These are phyloP conservation scores for Neodontobutis hainanensis DNA, from an alignment of 2,113 vertebrate species.

Conservation along the genomic window DNA sequence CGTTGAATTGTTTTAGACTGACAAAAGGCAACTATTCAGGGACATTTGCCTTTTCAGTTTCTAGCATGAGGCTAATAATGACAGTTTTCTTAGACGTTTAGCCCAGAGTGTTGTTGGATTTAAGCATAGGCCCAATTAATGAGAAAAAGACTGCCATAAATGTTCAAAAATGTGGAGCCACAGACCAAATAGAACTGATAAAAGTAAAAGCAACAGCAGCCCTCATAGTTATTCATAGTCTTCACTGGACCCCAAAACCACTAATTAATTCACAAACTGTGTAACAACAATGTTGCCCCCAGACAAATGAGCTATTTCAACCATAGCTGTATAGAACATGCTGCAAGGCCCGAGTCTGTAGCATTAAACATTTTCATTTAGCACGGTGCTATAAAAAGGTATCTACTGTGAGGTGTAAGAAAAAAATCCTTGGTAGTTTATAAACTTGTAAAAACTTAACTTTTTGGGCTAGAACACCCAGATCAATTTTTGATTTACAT, in stretches of 20 bases:
- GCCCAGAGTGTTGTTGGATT: neutral
- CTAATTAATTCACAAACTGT: slow-evolving; percentile 2
- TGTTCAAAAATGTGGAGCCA: too few relatives aligned
- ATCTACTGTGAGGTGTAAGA: too few relatives aligned
- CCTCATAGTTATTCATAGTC: too few relatives aligned
- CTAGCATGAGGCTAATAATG: too few relatives aligned
- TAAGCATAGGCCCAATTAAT: neutral
- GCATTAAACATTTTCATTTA: neutral
- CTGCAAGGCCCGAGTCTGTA: neutral
- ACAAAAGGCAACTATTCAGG: too few relatives aligned
- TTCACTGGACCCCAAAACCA: neutral
- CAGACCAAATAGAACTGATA: too few relatives aligned
- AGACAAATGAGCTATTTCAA: slow-evolving; percentile 4
- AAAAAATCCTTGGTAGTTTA: neutral
- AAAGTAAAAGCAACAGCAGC: too few relatives aligned
- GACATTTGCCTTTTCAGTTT: too few relatives aligned
- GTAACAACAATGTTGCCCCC: neutral
- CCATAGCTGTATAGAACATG: neutral
- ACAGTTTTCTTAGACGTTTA: too few relatives aligned
- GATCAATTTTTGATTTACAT: slow-evolving; percentile 5
- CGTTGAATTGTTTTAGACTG: neutral
- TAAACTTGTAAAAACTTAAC: neutral
- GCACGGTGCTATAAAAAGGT: neutral
- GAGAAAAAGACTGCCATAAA: too few relatives aligned
- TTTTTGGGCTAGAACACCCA: neutral